phyloP scores from a whole-genome alignment of 2,113 vertebrate species.

The Nycticebus coucang region DNA sequence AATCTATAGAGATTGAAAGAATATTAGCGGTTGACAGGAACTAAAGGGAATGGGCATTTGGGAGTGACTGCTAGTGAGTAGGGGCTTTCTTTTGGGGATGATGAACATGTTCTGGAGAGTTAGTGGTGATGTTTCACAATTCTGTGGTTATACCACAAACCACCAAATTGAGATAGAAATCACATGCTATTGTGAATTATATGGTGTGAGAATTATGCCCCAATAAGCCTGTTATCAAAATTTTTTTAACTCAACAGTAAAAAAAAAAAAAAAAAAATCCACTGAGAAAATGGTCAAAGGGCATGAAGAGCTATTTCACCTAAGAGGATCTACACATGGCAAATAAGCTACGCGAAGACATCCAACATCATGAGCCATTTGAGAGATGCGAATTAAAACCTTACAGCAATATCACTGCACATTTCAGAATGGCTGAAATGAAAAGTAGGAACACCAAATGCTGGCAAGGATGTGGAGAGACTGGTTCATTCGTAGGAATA shows the following conservation, averaged over 20 bases:
- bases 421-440: not conserved
- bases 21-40: not conserved
- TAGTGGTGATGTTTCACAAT: not conserved
- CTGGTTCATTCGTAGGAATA: not conserved
- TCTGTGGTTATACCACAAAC: not conserved
- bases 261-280: not conserved
- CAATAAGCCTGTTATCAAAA: slow-evolving; percentile 37
- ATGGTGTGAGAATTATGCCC: not conserved
- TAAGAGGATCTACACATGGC: not conserved
- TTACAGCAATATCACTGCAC: not conserved
- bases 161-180: not conserved
- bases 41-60: not conserved
- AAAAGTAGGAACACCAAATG: not conserved
- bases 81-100: not conserved
- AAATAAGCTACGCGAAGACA: not conserved
- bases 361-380: not conserved
- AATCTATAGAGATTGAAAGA: not conserved
- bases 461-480: not conserved
- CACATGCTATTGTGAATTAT: not conserved
- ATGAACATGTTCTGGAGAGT: not conserved
- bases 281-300: slow-evolving; percentile 46
- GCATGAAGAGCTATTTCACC: not conserved
- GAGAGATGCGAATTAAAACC: slow-evolving; percentile 34
- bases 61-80: not conserved
- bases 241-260: not conserved